Evolutionary conservation across 2,797 vertebrate species (phyloP).

Genomic region (Aulostomus chinensis): DNA sequence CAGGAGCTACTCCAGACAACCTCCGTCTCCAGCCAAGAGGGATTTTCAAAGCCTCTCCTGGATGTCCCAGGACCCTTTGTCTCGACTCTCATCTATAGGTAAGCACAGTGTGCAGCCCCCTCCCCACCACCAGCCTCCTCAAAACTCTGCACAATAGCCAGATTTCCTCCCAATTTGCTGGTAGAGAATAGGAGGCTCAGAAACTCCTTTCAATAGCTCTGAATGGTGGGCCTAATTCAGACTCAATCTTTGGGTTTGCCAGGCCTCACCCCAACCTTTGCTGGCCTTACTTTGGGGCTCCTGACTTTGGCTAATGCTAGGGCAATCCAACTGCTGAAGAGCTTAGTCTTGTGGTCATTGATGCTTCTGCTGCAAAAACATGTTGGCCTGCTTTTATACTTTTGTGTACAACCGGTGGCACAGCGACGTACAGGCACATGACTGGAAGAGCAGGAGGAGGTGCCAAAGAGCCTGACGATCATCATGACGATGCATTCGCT

Average conservation of each 20-base stretch:
- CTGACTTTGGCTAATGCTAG: slow-evolving; percentile 91
- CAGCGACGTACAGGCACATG: too few species aligned
- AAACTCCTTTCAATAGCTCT: slow-evolving; percentile 86
- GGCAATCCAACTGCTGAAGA: slow-evolving; percentile 80
- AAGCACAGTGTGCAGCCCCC: slow-evolving; percentile 79
- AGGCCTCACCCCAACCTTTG: slow-evolving; percentile 84
- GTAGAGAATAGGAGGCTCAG: slow-evolving; percentile 85
- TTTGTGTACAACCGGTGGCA: slow-evolving; percentile 11
- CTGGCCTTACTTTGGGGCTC: slow-evolving; percentile 84
- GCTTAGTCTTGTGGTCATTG: slow-evolving; percentile 50
- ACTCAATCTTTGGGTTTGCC: slow-evolving; percentile 87
- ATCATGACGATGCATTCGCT: too few species aligned
- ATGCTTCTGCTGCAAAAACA: slow-evolving; percentile 55
- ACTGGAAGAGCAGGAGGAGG: neutral
- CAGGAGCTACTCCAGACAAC: slow-evolving; percentile 49
- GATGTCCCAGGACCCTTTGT: slow-evolving; percentile 79
- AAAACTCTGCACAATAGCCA: slow-evolving; percentile 89
- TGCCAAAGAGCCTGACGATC: neutral
- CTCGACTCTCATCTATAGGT: slow-evolving; percentile 85
- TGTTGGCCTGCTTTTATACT: slow-evolving; percentile 25
- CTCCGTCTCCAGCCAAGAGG: slow-evolving; percentile 60
- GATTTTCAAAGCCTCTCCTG: slow-evolving; percentile 78
- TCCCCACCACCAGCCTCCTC: slow-evolving; percentile 81
- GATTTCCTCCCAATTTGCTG: slow-evolving; percentile 91
- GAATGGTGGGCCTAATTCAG: slow-evolving; percentile 92